Conservation (phyloP, 2,797 vertebrate genomes). For the Sparus aurata region DNA sequence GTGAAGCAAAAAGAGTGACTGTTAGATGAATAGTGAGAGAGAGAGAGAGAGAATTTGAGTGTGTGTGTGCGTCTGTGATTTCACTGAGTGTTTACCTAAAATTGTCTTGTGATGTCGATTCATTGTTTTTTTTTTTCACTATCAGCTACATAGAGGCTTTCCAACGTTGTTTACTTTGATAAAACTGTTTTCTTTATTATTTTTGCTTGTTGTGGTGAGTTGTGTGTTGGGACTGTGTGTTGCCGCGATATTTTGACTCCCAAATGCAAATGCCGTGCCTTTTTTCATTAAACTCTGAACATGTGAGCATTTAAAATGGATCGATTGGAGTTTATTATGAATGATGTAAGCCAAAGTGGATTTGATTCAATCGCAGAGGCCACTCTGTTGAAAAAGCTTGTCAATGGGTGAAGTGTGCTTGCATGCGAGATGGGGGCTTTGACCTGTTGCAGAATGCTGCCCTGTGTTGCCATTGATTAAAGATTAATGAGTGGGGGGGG, state of each 20-base stretch:
- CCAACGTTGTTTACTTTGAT: slow-evolving; percentile 55
- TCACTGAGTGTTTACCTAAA: slow-evolving; percentile 74
- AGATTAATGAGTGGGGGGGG: slow-evolving; percentile 31
- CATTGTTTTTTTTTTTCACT: slow-evolving; percentile 57
- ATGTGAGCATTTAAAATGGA: slow-evolving; percentile 25
- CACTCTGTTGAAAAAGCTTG: slow-evolving; percentile 8
- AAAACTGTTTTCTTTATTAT: slow-evolving; percentile 45
- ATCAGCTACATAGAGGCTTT: slow-evolving; percentile 43
- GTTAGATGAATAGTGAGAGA: slow-evolving; percentile 37
- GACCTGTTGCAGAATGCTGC: slow-evolving; percentile 31
- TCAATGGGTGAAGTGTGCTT: slow-evolving; percentile 32
- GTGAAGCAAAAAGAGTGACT: slow-evolving; percentile 4
- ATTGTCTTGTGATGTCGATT: slow-evolving; percentile 53
- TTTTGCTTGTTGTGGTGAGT: slow-evolving; percentile 51
- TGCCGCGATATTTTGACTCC: slow-evolving; percentile 34
- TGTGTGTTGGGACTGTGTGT: slow-evolving; percentile 51
- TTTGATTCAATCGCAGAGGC: slow-evolving; percentile 39
- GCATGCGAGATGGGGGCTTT: slow-evolving; percentile 33
- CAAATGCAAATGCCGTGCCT: slow-evolving; percentile 24
- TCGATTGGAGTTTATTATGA: slow-evolving; percentile 18
- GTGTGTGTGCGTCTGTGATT: slow-evolving; percentile 74
- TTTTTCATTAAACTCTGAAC: slow-evolving; percentile 29
- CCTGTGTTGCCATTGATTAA: slow-evolving; percentile 60
- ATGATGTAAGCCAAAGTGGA: slow-evolving; percentile 39
- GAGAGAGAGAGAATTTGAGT: slow-evolving; percentile 30